A percentile compares a stretch with the other conserved stretches of the same genome.
Evolutionary conservation across 2,888 invertebrate species (phyloP).

Genomic region (Nomada goodeniana): DNA sequence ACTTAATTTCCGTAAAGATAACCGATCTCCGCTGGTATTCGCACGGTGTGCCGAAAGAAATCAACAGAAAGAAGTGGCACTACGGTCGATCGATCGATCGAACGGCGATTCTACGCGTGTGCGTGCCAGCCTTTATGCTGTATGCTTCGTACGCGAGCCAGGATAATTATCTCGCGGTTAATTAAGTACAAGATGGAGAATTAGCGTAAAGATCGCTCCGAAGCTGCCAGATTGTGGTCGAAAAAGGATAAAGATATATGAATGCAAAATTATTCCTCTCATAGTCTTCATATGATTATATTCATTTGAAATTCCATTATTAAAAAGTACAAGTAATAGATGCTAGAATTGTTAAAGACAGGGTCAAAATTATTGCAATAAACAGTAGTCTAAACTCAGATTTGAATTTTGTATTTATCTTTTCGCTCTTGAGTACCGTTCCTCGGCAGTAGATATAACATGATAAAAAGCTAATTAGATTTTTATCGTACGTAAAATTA

Average conservation of each 20-base stretch:
- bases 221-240: conserved; percentile 4
- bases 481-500: no score
- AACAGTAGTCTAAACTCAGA: no score
- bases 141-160: conserved; percentile 12
- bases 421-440: no score
- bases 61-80: conserved; percentile 33
- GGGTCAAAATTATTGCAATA: no score
- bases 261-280: no score
- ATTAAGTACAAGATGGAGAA: conserved; percentile 23
- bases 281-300: no score
- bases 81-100: conserved; percentile 29
- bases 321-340: no score
- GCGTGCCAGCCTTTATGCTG: conserved; percentile 25
- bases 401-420: no score
- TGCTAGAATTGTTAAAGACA: no score
- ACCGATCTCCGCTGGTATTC: conserved; percentile 43
- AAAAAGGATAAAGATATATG: neutral
- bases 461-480: no score
- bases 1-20: conserved; percentile 35
- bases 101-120: conserved; percentile 39
- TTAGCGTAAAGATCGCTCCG: neutral
- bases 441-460: no score
- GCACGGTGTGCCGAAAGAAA: conserved; percentile 36
- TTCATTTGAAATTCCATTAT: no score
- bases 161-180: conserved; percentile 41